These are phyloP conservation scores for Candoia aspera DNA, from an alignment of 2,113 vertebrate species.

Conservation along the genomic window DNA sequence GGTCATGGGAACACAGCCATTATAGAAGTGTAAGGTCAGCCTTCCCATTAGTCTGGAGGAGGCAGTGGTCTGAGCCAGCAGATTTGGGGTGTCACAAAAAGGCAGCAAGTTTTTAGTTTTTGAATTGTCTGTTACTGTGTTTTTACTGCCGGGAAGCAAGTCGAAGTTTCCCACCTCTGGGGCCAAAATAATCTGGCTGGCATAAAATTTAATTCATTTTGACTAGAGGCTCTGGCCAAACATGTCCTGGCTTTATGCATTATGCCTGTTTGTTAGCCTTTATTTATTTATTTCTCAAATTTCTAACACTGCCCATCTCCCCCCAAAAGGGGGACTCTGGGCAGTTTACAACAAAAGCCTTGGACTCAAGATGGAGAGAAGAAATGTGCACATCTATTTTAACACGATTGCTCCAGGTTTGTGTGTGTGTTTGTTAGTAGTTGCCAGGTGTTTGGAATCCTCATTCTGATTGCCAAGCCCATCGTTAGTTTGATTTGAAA, in stretches of 20 bases:
- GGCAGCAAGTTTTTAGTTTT: neutral
- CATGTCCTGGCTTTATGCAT: neutral
- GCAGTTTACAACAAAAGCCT: too few species aligned
- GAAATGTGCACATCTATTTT: constrained; percentile 9
- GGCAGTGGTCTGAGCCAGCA: neutral
- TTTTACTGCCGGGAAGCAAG: neutral
- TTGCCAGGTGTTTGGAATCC: constrained; percentile 59
- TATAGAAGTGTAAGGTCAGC: neutral
- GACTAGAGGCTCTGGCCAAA: neutral
- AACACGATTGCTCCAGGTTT: constrained; percentile 41
- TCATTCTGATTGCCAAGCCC: constrained; percentile 59
- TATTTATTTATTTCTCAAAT: too few species aligned
- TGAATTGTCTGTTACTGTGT: neutral
- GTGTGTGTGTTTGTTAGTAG: constrained; percentile 37
- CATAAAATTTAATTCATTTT: neutral
- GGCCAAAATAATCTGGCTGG: neutral
- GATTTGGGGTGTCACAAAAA: neutral
- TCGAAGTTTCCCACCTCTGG: neutral
- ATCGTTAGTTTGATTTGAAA: constrained; percentile 66
- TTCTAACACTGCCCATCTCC: too few species aligned
- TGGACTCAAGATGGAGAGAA: neutral
- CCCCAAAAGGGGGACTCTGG: too few species aligned
- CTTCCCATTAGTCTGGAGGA: neutral
- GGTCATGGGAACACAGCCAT: neutral
- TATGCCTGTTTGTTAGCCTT: too few species aligned